Evolutionary conservation across 2,113 vertebrate species (phyloP).

Genomic region (Amazona vittata): DNA sequence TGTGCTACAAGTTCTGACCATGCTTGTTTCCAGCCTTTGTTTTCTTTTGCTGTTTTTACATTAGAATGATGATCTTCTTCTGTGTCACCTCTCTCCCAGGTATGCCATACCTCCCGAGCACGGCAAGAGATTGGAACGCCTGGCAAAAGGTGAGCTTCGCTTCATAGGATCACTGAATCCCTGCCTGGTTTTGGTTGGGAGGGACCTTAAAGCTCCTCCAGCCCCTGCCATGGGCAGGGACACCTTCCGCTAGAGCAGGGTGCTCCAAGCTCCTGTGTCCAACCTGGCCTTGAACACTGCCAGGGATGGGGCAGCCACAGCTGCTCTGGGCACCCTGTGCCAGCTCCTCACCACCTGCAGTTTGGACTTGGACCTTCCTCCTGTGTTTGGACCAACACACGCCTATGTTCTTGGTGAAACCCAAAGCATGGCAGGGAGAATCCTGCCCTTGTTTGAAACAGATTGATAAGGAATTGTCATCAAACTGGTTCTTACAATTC

Average conservation of each 20-base stretch:
- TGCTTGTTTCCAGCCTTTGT: fast-evolving
- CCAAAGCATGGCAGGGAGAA: neutral
- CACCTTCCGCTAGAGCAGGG: neutral
- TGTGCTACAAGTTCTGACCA: neutral
- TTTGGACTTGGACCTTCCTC: neutral
- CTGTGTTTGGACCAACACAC: neutral
- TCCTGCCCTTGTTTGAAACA: neutral
- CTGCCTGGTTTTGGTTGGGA: neutral
- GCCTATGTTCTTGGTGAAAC: neutral
- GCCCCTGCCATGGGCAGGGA: neutral
- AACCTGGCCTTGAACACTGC: neutral
- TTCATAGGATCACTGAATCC: neutral
- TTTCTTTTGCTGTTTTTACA: fast-evolving
- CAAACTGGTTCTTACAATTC: fast-evolving
- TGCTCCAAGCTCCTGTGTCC: neutral
- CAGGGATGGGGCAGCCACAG: neutral
- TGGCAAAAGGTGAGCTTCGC: slow-evolving; percentile 88
- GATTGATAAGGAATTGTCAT: fast-evolving
- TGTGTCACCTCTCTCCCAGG: slow-evolving; percentile 72
- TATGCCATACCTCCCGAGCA: slow-evolving; percentile 94
- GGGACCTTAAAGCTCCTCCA: neutral
- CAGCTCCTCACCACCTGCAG: neutral
- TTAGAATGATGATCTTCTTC: too few relatives aligned
- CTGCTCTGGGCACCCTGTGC: neutral
- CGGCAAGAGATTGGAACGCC: slow-evolving; percentile 92